A percentile compares a stretch with the other conserved stretches of the same genome.
Conservation (phyloP, 2,797 vertebrate genomes). For the Artibeus lituratus region DNA sequence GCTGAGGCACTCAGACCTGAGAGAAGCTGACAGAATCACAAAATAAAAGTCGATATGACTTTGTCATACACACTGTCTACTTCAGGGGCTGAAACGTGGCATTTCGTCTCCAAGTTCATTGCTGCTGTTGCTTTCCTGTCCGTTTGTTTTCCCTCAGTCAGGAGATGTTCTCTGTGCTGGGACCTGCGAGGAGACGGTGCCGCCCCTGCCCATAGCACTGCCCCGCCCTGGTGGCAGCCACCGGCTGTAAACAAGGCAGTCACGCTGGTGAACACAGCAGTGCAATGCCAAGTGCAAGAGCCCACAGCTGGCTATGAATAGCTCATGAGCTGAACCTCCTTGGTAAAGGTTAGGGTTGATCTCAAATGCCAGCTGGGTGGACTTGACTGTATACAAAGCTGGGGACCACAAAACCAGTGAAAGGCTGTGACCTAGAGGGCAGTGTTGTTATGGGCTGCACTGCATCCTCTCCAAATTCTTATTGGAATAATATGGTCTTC, state of each 20-base stretch:
- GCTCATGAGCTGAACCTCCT: neutral
- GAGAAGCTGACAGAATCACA: no score
- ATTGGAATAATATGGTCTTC: neutral
- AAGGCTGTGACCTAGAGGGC: neutral
- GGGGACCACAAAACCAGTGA: neutral
- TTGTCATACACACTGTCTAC: neutral
- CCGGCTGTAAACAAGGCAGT: neutral
- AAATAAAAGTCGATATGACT: neutral
- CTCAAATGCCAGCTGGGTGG: neutral
- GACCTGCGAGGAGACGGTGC: neutral
- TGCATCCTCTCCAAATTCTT: neutral
- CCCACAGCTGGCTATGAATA: neutral
- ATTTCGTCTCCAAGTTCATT: neutral
- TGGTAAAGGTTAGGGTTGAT: neutral
- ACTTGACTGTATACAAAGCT: neutral
- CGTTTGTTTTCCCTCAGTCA: neutral
- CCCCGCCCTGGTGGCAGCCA: neutral
- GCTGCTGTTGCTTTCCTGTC: neutral
- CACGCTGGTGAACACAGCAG: neutral
- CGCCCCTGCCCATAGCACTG: accelerated
- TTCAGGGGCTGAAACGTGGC: neutral
- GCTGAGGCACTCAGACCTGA: neutral
- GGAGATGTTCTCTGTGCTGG: neutral
- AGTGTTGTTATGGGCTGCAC: neutral
- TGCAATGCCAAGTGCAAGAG: neutral